Conservation (phyloP, 2,113 vertebrate genomes). For the Manacus vitellinus region DNA sequence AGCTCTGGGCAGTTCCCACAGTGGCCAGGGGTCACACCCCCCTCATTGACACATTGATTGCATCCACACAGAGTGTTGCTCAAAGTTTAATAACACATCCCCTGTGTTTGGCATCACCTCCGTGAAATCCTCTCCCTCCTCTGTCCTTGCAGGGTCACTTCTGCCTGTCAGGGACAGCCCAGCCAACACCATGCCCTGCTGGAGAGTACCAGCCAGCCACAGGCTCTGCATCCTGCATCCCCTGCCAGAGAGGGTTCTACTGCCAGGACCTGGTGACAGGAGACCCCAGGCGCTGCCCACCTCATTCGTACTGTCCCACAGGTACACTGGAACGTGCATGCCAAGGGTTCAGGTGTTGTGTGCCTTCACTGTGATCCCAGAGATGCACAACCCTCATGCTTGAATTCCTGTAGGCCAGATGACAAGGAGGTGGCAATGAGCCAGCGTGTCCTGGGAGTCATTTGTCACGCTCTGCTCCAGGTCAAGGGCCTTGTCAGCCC, state of each 20-base stretch:
- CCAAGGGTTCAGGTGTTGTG: neutral
- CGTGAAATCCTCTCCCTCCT: neutral
- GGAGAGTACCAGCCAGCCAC: conserved; percentile 86
- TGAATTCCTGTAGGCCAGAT: neutral
- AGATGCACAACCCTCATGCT: neutral
- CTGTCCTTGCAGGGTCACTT: conserved; percentile 82
- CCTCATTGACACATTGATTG: fast-evolving
- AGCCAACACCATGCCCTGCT: conserved; percentile 78
- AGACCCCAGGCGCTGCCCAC: conserved; percentile 79
- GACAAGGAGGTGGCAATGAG: neutral
- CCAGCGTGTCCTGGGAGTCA: neutral
- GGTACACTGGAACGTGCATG: conserved; percentile 66
- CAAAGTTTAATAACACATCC: neutral
- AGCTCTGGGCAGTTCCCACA: neutral
- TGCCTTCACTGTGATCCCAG: neutral
- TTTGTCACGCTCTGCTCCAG: fast-evolving
- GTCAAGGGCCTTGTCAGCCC: neutral
- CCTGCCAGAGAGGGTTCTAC: conserved; percentile 86
- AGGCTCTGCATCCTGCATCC: conserved; percentile 81
- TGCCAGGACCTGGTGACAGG: conserved; percentile 82
- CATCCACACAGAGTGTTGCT: neutral
- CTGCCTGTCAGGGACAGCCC: conserved; percentile 78
- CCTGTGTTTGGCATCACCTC: neutral
- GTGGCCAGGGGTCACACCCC: neutral
- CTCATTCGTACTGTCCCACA: conserved; percentile 86